Base-by-base conservation (phyloP, 2,888 invertebrate species). In the Aromia moschata region DNA sequence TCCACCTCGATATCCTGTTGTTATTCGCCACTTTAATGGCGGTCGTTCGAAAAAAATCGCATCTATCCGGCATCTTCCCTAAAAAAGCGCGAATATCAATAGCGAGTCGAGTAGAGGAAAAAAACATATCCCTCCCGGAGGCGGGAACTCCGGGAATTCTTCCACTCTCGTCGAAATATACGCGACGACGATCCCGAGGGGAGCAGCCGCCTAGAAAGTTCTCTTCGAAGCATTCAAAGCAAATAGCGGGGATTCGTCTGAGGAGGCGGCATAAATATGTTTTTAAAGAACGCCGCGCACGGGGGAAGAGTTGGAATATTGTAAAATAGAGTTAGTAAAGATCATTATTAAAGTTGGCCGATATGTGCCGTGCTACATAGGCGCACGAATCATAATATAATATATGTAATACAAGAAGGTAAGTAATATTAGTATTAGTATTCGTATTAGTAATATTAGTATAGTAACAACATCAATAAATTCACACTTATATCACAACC, bases 121-220 rank as follows among this genome's bases (percentile, higher is more conserved):
- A 38, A 31, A n/a, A n/a, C n/a, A n/a, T n/a, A n/a, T n/a, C n/a
- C n/a, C n/a, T n/a, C 17, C 54, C 54, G 1, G 37, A 25, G 54
- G 37, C 45, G 25, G 45, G 15, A 45, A 12, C 37, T 17, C n/a
- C 10, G 36, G 40, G n/a, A 18, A 33, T 33, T 11, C 25, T 2
- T 36, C 20, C 43, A 43, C 30, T 55, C 12, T 41, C 12, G 20
- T 45, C 44, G 46, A 51, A 45, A 56, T 58, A 61, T 54, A 51
- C 57, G 54, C 52, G 46, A 59, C 63, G 64, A 49, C 51, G 62
- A 55, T 52, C 60, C 64, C 58, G 57, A 55, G 62, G 60, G 65
- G 67, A 67, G 64, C 62, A 63, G 18, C 18, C 69, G 70, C 45
- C 62, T 62, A 67, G 73, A 69, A 70, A 70, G 69, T 66, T 16